Evolutionary conservation across 1,140 invertebrate genomes (phyloP).

Genomic region (Drosophila ercepeae): DNA sequence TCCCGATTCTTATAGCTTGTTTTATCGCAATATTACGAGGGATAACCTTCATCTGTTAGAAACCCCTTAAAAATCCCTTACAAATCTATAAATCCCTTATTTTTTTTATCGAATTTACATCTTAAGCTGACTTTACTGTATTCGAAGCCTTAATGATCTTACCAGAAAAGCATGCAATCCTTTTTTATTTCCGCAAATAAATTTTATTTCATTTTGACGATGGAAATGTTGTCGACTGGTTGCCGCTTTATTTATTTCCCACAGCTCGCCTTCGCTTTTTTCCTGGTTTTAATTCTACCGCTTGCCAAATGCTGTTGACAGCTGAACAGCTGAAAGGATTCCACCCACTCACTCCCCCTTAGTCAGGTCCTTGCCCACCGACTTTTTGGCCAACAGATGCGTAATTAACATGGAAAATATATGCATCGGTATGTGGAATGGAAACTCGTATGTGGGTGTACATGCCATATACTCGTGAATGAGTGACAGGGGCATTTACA

Average conservation of each 20-base stretch:
- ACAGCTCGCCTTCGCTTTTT: constrained; percentile 20
- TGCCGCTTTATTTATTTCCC: constrained; percentile 38
- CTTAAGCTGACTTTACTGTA: constrained; percentile 62
- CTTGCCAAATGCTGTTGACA: constrained; percentile 72
- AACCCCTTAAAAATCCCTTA: not conserved
- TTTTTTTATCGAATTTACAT: constrained; percentile 4
- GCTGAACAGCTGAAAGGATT: constrained; percentile 59
- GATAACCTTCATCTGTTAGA: too few relatives aligned
- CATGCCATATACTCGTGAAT: constrained; percentile 14
- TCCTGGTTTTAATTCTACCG: constrained; percentile 40
- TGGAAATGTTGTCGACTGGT: constrained; percentile 39
- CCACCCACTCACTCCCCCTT: not conserved
- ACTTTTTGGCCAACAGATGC: constrained; percentile 40
- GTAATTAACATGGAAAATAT: constrained; percentile 70
- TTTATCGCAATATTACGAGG: too few relatives aligned
- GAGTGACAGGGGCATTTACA: constrained; percentile 57
- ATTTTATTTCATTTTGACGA: constrained; percentile 73
- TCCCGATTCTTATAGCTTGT: too few relatives aligned
- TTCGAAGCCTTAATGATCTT: constrained; percentile 38
- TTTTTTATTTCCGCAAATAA: constrained; percentile 71
- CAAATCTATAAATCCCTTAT: not conserved
- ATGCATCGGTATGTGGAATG: not conserved
- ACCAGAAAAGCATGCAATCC: constrained; percentile 47
- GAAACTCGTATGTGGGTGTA: not conserved
- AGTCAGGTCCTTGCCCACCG: not conserved